These are phyloP conservation scores for Littorina saxatilis DNA, from an alignment of 1,140 invertebrate species.

Conservation along the genomic window DNA sequence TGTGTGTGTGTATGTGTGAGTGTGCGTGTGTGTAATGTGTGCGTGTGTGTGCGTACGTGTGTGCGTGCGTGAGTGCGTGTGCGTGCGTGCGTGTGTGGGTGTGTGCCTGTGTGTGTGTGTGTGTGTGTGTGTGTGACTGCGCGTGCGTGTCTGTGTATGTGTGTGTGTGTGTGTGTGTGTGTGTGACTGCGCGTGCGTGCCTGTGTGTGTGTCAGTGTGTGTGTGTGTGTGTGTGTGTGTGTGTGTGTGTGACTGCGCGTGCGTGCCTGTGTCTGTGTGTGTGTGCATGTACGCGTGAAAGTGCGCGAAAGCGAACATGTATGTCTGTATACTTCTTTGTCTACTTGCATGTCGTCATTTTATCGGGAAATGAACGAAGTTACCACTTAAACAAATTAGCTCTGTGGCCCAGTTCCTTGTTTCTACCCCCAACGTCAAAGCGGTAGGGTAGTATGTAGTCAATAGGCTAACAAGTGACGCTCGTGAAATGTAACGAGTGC, in stretches of 20 bases:
- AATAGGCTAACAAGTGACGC: too few relatives aligned
- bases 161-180: neutral
- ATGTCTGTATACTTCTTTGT: too few relatives aligned
- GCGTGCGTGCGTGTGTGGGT: neutral
- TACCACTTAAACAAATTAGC: too few relatives aligned
- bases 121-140: neutral
- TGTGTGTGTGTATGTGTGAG: constrained; percentile 8
- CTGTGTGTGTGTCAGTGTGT: neutral
- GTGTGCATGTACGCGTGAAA: neutral
- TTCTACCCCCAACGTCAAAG: too few relatives aligned
- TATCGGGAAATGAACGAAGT: too few relatives aligned
- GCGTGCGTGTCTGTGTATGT: neutral
- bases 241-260: neutral
- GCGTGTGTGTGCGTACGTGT: constrained; percentile 11
- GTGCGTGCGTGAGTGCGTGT: neutral
- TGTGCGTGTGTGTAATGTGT: constrained; percentile 12
- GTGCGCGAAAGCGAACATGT: too few relatives aligned
- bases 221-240: constrained; percentile 1
- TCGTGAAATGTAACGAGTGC: too few relatives aligned
- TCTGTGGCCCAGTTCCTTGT: too few relatives aligned
- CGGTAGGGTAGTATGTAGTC: too few relatives aligned
- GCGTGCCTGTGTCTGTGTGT: neutral
- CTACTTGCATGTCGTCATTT: too few relatives aligned
- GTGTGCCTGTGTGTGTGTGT: neutral
- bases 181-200: neutral